Evolutionary conservation across 2,888 invertebrate species (phyloP), one percentile per base, ranked within the genome.

Genomic region (Mythimna vitellina): DNA sequence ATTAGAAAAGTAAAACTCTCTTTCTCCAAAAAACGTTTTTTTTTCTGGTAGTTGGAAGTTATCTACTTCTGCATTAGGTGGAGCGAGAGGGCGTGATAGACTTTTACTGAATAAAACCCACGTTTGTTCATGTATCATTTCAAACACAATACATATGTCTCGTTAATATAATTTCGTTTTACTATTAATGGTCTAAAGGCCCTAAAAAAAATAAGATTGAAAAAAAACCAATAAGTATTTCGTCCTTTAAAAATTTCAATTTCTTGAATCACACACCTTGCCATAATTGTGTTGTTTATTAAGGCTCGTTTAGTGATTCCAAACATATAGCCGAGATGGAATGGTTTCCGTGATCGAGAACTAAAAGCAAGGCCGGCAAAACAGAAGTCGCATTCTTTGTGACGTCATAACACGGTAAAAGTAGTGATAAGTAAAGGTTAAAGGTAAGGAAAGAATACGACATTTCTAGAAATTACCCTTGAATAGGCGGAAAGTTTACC

Each of bases 381-480:
- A 64, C 56, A 56, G 10, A 51, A 20, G 54, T 46, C 25, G 22
- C 25, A 56, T 75, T 57, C 38, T 10, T 66, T n/a, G 17, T 53
- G 54, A 56, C 57, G 63, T 70, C 63, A 70, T 67, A 68, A n/a
- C 29, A 46, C 25, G 12, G 61, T 62, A 73, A 69, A 68, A 63
- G 53, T 25, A 54, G 46, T 32, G 51, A 35, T 12, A 42, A 14
- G 46, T 22, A 58, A 56, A 17, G 32, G 5, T 17, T 35, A 38
- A 53, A 63, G 32, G 53, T 46, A 61, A 56, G 10, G 51, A 60
- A 63, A n/a, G 22, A 61, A 1, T 1, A n/a, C 54, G 69, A 78
- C 49, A 65, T 75, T 74, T 65, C 57, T 78, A 74, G 60, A 73
- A 68, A 64, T 51, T 77, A 72, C 42, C 76, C 61, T 76, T 66